These are phyloP conservation scores for Criorhina ranunculi DNA, from an alignment of 2,888 invertebrate species.

Conservation along the genomic window DNA sequence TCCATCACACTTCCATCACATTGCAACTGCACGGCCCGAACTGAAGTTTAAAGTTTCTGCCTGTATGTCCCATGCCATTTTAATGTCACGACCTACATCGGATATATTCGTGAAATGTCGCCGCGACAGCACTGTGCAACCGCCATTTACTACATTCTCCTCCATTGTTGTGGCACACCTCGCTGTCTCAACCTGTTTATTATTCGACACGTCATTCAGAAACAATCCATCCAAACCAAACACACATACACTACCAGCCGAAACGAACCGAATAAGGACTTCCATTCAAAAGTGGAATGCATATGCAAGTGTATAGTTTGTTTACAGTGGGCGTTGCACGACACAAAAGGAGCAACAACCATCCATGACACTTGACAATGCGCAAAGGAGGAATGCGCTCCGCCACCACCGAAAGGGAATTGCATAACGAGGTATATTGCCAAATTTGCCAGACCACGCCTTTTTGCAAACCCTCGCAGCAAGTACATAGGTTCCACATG, in stretches of 20 bases:
- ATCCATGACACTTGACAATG: conserved; percentile 74
- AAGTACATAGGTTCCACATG: conserved; percentile 56
- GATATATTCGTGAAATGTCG: conserved; percentile 69
- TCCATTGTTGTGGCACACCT: conserved; percentile 75
- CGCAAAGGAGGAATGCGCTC: conserved; percentile 70
- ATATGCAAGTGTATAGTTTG: conserved; percentile 50
- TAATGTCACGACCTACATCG: conserved; percentile 76
- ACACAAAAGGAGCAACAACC: conserved; percentile 60
- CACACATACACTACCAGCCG: conserved; percentile 7
- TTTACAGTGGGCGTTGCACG: conserved; percentile 74
- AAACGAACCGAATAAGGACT: conserved; percentile 62
- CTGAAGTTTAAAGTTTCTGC: conserved; percentile 75
- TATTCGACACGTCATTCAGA: conserved; percentile 73
- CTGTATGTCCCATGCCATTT: conserved; percentile 76
- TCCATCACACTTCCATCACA: conserved; percentile 73
- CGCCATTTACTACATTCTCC: conserved; percentile 72
- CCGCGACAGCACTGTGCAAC: conserved; percentile 62
- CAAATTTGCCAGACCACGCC: conserved; percentile 74
- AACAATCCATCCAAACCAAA: conserved; percentile 54
- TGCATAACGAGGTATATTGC: conserved; percentile 57
- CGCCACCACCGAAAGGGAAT: conserved; percentile 66
- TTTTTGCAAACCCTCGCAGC: conserved; percentile 54
- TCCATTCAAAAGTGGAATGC: conserved; percentile 68
- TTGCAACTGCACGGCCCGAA: conserved; percentile 39
- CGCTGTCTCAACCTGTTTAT: conserved; percentile 66